Conservation (phyloP, 2,113 vertebrate genomes). For the Thunnus thynnus region DNA sequence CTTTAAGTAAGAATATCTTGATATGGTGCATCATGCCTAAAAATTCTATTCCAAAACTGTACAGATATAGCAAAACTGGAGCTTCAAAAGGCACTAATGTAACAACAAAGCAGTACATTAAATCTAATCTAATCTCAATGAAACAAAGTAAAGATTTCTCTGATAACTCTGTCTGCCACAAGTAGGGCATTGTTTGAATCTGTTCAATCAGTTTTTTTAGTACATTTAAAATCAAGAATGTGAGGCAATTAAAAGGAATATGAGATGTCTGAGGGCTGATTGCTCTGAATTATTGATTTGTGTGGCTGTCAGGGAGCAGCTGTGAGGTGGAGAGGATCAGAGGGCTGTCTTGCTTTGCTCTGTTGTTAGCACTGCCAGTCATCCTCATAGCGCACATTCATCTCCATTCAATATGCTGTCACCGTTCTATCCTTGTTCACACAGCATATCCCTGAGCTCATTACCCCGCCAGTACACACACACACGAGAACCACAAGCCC, state of each 20-base stretch:
- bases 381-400: conserved; percentile 65
- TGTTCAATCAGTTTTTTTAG: conserved; percentile 22
- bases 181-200: neutral
- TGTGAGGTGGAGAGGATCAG: conserved; percentile 62
- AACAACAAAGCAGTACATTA: neutral
- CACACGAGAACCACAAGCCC: conserved; percentile 5
- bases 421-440: conserved; percentile 59
- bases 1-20: neutral
- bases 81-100: neutral
- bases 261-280: conserved; percentile 34
- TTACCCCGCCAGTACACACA: conserved; percentile 49
- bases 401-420: conserved; percentile 76
- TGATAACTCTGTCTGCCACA: neutral
- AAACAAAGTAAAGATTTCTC: conserved; percentile 11
- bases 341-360: conserved; percentile 51
- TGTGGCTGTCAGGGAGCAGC: conserved; percentile 56
- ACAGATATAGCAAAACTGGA: neutral
- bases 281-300: conserved; percentile 68
- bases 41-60: neutral
- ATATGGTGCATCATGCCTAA: neutral
- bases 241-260: conserved; percentile 54
- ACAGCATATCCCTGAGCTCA: conserved; percentile 68
- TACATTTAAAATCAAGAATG: conserved; percentile 38
- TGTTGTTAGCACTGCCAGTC: conserved; percentile 74
- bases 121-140: conserved; percentile 3